These are phyloP conservation scores for Nomada ruficornis DNA, from an alignment of 2,888 invertebrate species.

Conservation along the genomic window DNA sequence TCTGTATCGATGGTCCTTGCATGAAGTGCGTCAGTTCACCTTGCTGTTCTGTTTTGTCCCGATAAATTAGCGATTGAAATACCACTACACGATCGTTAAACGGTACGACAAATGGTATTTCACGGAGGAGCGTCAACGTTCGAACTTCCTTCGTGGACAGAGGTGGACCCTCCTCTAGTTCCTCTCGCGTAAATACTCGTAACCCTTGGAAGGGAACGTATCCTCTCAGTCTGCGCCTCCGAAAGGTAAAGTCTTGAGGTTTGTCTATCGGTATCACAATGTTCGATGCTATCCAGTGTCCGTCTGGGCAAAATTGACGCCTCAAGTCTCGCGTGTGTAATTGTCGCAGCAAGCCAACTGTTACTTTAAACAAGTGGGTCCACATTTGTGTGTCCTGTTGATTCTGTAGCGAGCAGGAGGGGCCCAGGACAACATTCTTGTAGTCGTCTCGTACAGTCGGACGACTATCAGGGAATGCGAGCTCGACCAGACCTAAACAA, in stretches of 20 bases:
- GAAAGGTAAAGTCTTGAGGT: conserved; percentile 86
- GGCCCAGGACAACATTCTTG: conserved; percentile 84
- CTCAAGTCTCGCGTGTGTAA: conserved; percentile 95
- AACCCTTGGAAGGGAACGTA: conserved; percentile 86
- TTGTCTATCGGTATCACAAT: conserved; percentile 85
- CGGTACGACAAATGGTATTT: conserved; percentile 97
- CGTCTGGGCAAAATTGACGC: conserved; percentile 90
- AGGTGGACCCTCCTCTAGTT: conserved; percentile 91
- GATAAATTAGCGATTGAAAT: conserved; percentile 89
- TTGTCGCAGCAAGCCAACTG: conserved; percentile 91
- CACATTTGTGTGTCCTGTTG: conserved; percentile 88
- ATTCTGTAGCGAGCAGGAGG: conserved; percentile 60
- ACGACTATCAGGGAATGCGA: conserved; percentile 93
- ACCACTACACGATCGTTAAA: conserved; percentile 96
- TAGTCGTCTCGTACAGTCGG: conserved; percentile 88
- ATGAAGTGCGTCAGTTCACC: conserved; percentile 91
- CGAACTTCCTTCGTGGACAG: conserved; percentile 94
- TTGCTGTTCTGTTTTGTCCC: conserved; percentile 90
- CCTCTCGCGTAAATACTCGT: conserved; percentile 86
- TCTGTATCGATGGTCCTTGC: conserved; percentile 90
- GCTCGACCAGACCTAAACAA: conserved; percentile 93
- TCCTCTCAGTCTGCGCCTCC: conserved; percentile 83
- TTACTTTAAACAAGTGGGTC: conserved; percentile 92
- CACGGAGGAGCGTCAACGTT: conserved; percentile 93
- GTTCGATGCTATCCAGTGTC: conserved; percentile 88